Evolutionary conservation across 2,888 invertebrate genomes (phyloP).

Genomic region (Antheraea yamamai): DNA sequence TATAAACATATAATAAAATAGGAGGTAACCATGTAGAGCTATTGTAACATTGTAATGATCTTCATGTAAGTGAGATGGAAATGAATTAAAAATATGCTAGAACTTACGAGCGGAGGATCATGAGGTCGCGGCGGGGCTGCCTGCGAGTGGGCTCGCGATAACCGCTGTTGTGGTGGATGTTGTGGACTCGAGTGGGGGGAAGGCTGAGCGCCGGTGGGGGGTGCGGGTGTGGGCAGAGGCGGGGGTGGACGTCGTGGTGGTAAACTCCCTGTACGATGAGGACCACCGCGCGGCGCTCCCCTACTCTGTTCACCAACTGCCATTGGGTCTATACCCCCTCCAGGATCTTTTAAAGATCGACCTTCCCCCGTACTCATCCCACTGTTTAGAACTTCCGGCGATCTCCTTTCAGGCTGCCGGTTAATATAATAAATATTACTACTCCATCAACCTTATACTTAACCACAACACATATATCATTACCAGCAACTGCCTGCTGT

Average conservation of each 20-base stretch:
- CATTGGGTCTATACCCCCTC: slow-evolving; percentile 13
- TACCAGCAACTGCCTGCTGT: too few relatives aligned
- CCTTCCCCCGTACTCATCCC: slow-evolving; percentile 40
- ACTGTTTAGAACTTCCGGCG: slow-evolving; percentile 3
- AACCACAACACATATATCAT: not conserved
- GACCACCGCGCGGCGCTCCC: slow-evolving; percentile 24
- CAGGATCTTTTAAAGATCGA: slow-evolving; percentile 46
- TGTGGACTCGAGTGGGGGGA: slow-evolving; percentile 37
- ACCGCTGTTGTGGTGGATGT: slow-evolving; percentile 44
- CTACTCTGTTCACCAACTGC: not conserved
- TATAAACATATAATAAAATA: not conserved
- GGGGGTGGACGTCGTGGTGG: slow-evolving; percentile 56
- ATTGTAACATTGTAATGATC: not conserved
- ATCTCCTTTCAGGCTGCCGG: slow-evolving; percentile 13
- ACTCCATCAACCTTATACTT: not conserved
- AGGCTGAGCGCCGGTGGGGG: slow-evolving; percentile 24
- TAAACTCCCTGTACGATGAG: slow-evolving; percentile 38
- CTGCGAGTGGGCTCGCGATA: slow-evolving; percentile 62
- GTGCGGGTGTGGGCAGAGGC: slow-evolving; percentile 35
- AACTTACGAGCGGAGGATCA: slow-evolving; percentile 59
- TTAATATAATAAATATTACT: not conserved
- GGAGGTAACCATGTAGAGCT: not conserved
- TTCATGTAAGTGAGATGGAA: not conserved
- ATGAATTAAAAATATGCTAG: not conserved
- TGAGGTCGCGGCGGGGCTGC: slow-evolving; percentile 52